Base-by-base conservation (phyloP, 2,113 vertebrate genomes). In the Catharus minimus region DNA sequence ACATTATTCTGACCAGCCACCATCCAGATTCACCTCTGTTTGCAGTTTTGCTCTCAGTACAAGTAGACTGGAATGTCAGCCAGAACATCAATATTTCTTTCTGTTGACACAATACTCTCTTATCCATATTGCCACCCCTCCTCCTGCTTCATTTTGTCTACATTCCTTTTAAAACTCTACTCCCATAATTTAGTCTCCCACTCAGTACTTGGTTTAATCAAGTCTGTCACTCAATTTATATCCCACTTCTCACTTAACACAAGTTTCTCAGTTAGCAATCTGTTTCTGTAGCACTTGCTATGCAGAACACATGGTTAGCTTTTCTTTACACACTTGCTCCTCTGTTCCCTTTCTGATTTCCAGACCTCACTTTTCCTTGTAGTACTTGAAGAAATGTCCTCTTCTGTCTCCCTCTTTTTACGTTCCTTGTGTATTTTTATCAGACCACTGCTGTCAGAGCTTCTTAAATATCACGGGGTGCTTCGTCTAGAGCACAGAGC, bases 171-270 rank as follows among this genome's bases (percentile, higher is more conserved):
- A 77, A 91, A 95, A 93, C 67, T 84, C 74, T 67, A 89, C 81
- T 84, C 91, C 75, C 52, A 69, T 93, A 93, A 92, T 95, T 96
- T 95, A 94, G 90, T 94, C 95, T 96, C 93, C 93, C 93, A 95
- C 95, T 96, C 90, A 86, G n/a, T 94, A 95, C 90, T 95, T 93
- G 90, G 94, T 93, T 95, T 92, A 95, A 95, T 95, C 93, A 95
- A 96, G 93, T 95, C 95, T 96, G 95, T 96, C 95, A 93, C 90
- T 93, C 95, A 95, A 92, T 94, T 94, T 92, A 60, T 95, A 94
- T 90, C 82, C 84, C 78, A 85, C 71, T 95, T 94, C 84, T 92
- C 18, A 11, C 74, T 88, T 92, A 86, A 85, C 83, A 58, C 90
- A 80, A 89, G 86, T 93, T 95, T 95, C 92, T 92, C 47, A 2